Percentiles rank a stretch among this genome's conserved stretches.
phyloP scores from a whole-genome alignment of 1,140 invertebrate species.

The Samia ricini region DNA sequence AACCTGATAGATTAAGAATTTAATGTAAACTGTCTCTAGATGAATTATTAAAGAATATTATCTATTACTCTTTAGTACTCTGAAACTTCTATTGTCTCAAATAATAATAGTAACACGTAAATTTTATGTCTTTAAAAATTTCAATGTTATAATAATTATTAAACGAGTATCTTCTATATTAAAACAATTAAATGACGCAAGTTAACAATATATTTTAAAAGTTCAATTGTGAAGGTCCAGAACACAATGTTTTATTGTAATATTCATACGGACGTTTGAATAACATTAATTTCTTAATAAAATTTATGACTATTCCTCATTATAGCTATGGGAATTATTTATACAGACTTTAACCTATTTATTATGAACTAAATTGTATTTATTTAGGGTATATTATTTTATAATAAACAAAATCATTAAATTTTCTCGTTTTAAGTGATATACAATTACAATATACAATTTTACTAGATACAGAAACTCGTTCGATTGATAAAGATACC shows the following conservation, averaged over 20 bases:
- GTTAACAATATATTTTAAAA: constrained; percentile 28
- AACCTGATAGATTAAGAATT: constrained; percentile 61
- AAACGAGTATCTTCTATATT: not conserved
- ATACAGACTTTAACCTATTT: too few species aligned
- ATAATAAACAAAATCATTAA: not conserved
- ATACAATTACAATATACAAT: too few species aligned
- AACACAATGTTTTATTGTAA: not conserved
- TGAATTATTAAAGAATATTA: not conserved
- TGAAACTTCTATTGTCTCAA: constrained; percentile 16
- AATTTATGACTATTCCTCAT: too few species aligned
- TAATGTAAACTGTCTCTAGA: not conserved
- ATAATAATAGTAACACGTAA: too few species aligned
- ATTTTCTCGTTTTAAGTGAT: not conserved
- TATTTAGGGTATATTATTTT: not conserved
- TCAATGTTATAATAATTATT: not conserved
- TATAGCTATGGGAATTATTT: too few species aligned
- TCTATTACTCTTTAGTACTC: not conserved
- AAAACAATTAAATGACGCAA: constrained; percentile 33
- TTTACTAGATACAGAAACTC: too few species aligned
- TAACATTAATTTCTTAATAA: too few species aligned
- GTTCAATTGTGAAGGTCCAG: not conserved
- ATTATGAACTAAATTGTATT: not conserved
- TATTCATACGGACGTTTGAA: too few species aligned
- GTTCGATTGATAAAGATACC: too few species aligned
- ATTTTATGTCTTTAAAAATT: not conserved